Evolutionary conservation across 2,797 vertebrate species (phyloP), one percentile per base, ranked within the genome.

Genomic region (Phataginus tricuspis): DNA sequence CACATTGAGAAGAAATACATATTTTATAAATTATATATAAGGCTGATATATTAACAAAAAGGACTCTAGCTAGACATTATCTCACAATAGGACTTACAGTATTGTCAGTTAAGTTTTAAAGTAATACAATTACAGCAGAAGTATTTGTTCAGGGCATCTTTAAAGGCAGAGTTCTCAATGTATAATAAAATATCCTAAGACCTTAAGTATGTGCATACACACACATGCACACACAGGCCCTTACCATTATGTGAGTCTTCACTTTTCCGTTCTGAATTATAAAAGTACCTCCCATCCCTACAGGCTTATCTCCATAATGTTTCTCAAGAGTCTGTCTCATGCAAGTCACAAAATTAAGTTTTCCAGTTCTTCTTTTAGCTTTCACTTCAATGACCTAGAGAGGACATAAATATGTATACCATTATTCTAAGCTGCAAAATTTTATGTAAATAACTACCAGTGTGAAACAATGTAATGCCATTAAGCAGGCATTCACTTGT

Each of bases 231-330:
- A 27, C 14, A 14, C 2, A 69, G 9, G 12, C 15, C 94, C 98
- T 96, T 99, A 99, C 99, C 99, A 99, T 99, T 80, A 99, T 97
- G 74, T 99, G 99, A 97, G 99, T 99, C 98, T 99, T 99, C 80
- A 99, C 99, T 98, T 99, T 99, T 85, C 99, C 99, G 90, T 99
- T 99, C 98, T 99, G 99, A 98, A 99, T 99, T 94, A 99, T 5
- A 92, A 99, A 99, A 0, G 99, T 99, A 45, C 99, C 99, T 49
- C 99, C 99, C 97, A 99, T 98, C 7, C 99, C 99, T 94, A 99
- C 97, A 37, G 99, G 99, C 96, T 99, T 99, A 94, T 99, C 98
- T 69, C 99, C 99, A 96, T 99, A 99, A 77, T 98, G 98, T 59
- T 98, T 98, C 97, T 99, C 99, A 80, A 99, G 98, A 83, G 99